phyloP scores from a whole-genome alignment of 2,797 vertebrate species.

The Sciurus vulgaris region DNA sequence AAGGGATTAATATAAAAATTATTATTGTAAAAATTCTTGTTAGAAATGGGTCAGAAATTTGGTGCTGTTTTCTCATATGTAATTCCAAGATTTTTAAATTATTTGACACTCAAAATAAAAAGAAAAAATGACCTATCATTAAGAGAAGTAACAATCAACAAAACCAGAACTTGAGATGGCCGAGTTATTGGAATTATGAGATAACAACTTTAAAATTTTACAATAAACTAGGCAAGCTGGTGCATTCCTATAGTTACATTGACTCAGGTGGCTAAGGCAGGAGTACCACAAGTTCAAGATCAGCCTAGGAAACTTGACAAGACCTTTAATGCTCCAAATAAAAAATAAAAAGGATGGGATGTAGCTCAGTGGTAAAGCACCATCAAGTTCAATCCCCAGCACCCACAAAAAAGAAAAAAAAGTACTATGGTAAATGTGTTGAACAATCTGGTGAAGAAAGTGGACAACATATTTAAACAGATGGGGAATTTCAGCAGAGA shows the following conservation, averaged over 20 bases:
- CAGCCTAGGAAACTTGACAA: too few relatives aligned
- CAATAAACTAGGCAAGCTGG: too few relatives aligned
- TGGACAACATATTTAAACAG: background rate
- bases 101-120: background rate
- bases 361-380: too few relatives aligned
- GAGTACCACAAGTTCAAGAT: too few relatives aligned
- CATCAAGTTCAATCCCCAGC: too few relatives aligned
- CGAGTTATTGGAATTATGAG: background rate
- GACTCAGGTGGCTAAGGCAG: too few relatives aligned
- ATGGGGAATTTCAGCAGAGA: constrained; percentile 16
- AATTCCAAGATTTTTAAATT: constrained; percentile 46
- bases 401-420: too few relatives aligned
- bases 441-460: background rate
- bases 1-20: background rate
- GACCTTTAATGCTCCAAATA: too few relatives aligned
- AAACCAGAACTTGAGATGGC: background rate
- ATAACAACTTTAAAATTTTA: background rate
- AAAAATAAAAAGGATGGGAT: too few relatives aligned
- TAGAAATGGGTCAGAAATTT: constrained; percentile 32
- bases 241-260: too few relatives aligned
- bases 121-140: background rate
- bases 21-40: background rate
- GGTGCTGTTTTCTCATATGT: background rate
- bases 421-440: constrained; percentile 21
- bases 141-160: background rate